Evolutionary conservation across 2,888 invertebrate genomes (phyloP), one percentile per base, ranked within the genome.

Genomic region (Thymelicus acteon): DNA sequence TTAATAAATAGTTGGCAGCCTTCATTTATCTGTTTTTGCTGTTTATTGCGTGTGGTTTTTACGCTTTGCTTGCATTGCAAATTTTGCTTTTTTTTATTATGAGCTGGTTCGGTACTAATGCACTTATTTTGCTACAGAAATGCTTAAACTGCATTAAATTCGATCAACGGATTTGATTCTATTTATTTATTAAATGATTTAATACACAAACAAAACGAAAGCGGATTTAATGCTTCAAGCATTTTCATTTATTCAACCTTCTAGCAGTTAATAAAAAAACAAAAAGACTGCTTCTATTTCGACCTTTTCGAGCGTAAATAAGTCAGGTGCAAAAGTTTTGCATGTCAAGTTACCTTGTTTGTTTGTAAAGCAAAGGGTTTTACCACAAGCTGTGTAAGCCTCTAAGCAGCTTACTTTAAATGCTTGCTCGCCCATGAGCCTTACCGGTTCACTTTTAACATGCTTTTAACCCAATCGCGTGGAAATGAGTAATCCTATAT

Each of bases 371-470:
- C 44, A 31, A 31, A 31, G 31, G 31, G 31, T 12, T 44, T 44
- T 10, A 10, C 58, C 58, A 8, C 12, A 44, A 44, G 31, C 37
- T 48, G 13, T 64, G 52, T 64, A 64, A 64, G 64, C 54, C 52
- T 40, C 15, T 54, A 64, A 64, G 52, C 19, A 39, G 64, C 39
- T 64, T 64, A 64, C 64, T 40, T 39, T 3, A 12, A 40, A 64
- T 54, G 19, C 39, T 8, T 12, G 40, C 66, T 19, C 31, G 2
- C 15, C 37, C 10, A 62, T 44, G 24, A 39, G 52, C 39, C 54
- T 40, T 60, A 57, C 48, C 57, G 39, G 54, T 52, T 64, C 54
- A 54, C 52, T 49, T 37, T 63, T 63, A 52, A 52, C 49, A 54
- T 64, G 40, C 52, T 49, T 37, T 63, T 63, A 52, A 52, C 49